Conservation (phyloP, 2,888 invertebrate species). For the Sinohyriopsis cumingii region DNA sequence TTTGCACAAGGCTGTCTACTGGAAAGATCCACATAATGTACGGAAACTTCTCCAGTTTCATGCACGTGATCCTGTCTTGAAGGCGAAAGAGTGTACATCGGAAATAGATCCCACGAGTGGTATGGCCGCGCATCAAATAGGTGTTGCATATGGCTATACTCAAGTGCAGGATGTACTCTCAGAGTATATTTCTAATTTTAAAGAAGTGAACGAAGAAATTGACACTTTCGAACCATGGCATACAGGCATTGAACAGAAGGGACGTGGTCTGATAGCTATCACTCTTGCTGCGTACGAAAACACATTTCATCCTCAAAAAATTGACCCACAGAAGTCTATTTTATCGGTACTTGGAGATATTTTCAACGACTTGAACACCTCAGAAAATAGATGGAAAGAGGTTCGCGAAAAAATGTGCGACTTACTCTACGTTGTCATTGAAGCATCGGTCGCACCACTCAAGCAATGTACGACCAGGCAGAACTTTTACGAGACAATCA, state of each 20-base stretch:
- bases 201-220: background rate
- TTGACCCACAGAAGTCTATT: conserved; percentile 8
- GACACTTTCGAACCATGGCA: conserved; percentile 20
- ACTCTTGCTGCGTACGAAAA: conserved; percentile 33
- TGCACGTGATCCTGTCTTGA: conserved; percentile 1
- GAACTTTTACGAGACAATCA: conserved; percentile 8
- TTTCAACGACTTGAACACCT: conserved; percentile 5
- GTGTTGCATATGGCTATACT: conserved; percentile 5
- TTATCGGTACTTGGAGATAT: conserved; percentile 11
- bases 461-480: conserved; percentile 2
- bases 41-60: conserved; percentile 6
- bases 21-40: conserved; percentile 4
- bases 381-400: conserved; percentile 9
- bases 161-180: conserved; percentile 4
- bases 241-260: conserved; percentile 8
- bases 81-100: conserved; percentile 13
- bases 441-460: conserved; percentile 8
- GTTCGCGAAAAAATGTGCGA: conserved; percentile 15
- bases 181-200: background rate
- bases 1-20: conserved; percentile 19
- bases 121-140: conserved; percentile 13
- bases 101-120: conserved; percentile 11
- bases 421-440: conserved; percentile 8
- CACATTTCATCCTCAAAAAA: conserved; percentile 9
- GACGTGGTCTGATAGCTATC: conserved; percentile 22